These are phyloP conservation scores for Halictus rubicundus DNA, from an alignment of 1,140 invertebrate genomes.

Conservation along the genomic window DNA sequence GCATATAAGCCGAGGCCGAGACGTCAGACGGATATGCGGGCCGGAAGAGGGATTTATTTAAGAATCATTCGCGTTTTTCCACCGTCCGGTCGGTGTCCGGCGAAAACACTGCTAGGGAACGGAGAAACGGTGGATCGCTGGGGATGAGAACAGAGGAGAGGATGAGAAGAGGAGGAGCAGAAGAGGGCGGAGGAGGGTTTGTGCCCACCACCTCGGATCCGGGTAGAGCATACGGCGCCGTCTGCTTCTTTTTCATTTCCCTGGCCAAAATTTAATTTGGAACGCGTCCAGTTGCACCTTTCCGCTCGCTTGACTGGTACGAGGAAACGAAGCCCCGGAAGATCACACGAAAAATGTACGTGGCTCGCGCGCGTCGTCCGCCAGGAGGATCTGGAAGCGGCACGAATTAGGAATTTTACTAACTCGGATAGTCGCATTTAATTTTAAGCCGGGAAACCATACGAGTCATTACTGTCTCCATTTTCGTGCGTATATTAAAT, in stretches of 20 bases:
- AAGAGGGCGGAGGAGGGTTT: not conserved
- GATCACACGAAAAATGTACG: conserved; percentile 79
- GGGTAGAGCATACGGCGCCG: conserved; percentile 35
- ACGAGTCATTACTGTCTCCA: conserved; percentile 79
- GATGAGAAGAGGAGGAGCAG: not conserved
- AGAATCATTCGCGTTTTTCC: conserved; percentile 42
- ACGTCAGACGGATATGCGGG: conserved; percentile 1
- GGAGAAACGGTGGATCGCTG: too few species aligned
- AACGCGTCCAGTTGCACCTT: conserved; percentile 77
- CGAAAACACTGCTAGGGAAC: not conserved
- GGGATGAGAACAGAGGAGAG: not conserved
- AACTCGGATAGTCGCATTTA: conserved; percentile 80
- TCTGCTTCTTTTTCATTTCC: conserved; percentile 72
- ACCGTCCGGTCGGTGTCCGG: not conserved
- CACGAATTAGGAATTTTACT: conserved; percentile 81
- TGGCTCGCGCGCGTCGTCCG: conserved; percentile 61
- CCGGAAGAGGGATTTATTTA: conserved; percentile 53
- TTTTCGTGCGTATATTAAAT: conserved; percentile 79
- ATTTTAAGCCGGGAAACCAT: conserved; percentile 81
- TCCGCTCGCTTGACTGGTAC: conserved; percentile 61
- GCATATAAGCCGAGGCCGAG: not conserved
- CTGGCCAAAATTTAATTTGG: conserved; percentile 78
- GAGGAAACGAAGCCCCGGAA: conserved; percentile 77
- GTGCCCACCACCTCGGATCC: conserved; percentile 8
- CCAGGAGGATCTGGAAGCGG: conserved; percentile 62